Conservation (phyloP, 1,140 invertebrate species). For the Bathynomus jamesi region DNA sequence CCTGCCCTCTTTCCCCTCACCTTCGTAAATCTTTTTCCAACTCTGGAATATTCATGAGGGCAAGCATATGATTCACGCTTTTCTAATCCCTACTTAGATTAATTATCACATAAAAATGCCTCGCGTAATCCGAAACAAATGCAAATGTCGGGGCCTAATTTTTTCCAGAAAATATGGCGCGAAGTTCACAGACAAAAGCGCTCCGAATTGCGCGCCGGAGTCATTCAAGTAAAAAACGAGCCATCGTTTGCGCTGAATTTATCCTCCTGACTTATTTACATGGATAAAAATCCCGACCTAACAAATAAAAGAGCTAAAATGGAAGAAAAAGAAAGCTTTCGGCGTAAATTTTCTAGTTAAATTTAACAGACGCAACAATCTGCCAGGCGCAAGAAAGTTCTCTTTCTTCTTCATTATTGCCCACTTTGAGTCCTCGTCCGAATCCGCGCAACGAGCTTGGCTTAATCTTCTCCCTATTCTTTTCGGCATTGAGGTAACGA, state of each 20-base stretch:
- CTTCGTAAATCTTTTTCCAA: not conserved
- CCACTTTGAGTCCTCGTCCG: slow-evolving; percentile 4
- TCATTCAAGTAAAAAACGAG: not conserved
- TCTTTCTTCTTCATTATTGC: slow-evolving; percentile 17
- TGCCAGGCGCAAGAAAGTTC: not conserved
- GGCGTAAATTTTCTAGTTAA: not conserved
- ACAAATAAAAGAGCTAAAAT: not conserved
- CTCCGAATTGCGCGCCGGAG: not conserved
- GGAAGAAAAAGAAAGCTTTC: slow-evolving; percentile 1
- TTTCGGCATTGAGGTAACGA: not conserved
- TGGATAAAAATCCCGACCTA: not conserved
- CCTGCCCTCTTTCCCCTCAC: not conserved
- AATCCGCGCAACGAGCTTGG: not conserved
- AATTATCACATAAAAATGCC: slow-evolving; percentile 23
- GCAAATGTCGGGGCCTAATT: slow-evolving; percentile 9
- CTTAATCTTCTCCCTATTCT: not conserved
- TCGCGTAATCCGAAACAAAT: slow-evolving; percentile 16
- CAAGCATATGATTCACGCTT: slow-evolving; percentile 14
- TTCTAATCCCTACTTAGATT: slow-evolving; percentile 13
- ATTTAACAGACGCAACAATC: not conserved
- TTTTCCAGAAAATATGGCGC: not conserved
- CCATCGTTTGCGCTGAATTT: not conserved
- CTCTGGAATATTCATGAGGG: slow-evolving; percentile 12
- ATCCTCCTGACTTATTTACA: not conserved
- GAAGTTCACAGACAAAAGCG: not conserved